These are phyloP conservation scores for Anolis apletophallus DNA, from an alignment of 2,797 vertebrate species.

Conservation along the genomic window DNA sequence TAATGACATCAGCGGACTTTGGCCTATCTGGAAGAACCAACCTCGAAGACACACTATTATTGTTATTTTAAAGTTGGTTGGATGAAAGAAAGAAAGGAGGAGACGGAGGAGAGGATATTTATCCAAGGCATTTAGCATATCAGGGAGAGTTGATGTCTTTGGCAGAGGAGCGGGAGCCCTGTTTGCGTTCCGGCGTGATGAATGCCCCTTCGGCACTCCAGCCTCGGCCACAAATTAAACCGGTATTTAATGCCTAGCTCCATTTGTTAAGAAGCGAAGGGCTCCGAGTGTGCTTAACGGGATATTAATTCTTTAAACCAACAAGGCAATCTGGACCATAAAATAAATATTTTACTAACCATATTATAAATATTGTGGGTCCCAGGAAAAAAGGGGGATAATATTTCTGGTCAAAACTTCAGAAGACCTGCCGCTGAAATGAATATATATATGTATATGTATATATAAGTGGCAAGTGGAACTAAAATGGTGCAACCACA, in stretches of 20 bases:
- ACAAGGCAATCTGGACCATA: conserved; percentile 64
- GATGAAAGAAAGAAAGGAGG: background rate
- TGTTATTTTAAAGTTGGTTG: conserved; percentile 43
- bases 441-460: background rate
- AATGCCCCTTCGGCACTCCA: conserved; percentile 59
- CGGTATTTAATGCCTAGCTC: conserved; percentile 69
- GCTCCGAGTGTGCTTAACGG: conserved; percentile 58
- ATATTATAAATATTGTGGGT: conserved; percentile 67
- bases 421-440: background rate
- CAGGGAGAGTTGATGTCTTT: conserved; percentile 61
- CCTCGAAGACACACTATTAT: conserved; percentile 46
- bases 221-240: conserved; percentile 57
- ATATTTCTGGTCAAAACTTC: conserved; percentile 27
- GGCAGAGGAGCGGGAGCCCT: conserved; percentile 53
- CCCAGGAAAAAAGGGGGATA: conserved; percentile 34
- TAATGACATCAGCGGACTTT: conserved; percentile 52
- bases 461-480: background rate
- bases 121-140: conserved; percentile 61
- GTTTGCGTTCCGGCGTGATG: conserved; percentile 63
- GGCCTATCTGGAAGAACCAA: conserved; percentile 53
- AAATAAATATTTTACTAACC: conserved; percentile 73
- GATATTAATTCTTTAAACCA: conserved; percentile 71
- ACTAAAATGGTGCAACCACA: background rate
- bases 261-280: conserved; percentile 59
- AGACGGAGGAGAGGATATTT: conserved; percentile 60